A percentile compares a stretch with the other conserved stretches of the same genome.
phyloP scores from a whole-genome alignment of 2,797 vertebrate genomes.

The Thalassophryne amazonica region DNA sequence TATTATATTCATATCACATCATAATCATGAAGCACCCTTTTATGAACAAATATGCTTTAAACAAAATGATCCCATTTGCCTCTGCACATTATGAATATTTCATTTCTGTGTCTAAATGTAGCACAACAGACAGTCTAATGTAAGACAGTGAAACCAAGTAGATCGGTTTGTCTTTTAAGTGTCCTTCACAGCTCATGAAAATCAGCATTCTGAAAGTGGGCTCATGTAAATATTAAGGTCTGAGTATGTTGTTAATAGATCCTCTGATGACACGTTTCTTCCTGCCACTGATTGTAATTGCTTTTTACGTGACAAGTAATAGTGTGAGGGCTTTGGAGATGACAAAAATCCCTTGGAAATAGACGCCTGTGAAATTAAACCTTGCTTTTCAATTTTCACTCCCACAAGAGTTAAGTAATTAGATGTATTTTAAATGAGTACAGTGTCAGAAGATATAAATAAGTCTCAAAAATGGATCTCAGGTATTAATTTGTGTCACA shows the following conservation, averaged over 20 bases:
- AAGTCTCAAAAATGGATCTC: slow-evolving; percentile 50
- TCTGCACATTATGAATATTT: too few relatives aligned
- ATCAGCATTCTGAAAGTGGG: slow-evolving; percentile 58
- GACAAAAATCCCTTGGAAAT: slow-evolving; percentile 74
- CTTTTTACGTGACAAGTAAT: slow-evolving; percentile 78
- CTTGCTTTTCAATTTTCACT: slow-evolving; percentile 82
- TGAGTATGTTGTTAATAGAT: slow-evolving; percentile 71
- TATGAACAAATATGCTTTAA: too few relatives aligned
- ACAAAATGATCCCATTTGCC: too few relatives aligned
- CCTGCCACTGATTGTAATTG: slow-evolving; percentile 76
- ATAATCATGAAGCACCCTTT: too few relatives aligned
- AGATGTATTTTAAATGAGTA: slow-evolving; percentile 69
- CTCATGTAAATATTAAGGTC: slow-evolving; percentile 71
- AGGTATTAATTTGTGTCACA: slow-evolving; percentile 13
- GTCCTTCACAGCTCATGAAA: slow-evolving; percentile 64
- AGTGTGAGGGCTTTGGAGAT: slow-evolving; percentile 74
- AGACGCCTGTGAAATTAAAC: slow-evolving; percentile 80
- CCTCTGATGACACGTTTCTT: slow-evolving; percentile 72
- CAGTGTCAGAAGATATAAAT: slow-evolving; percentile 73
- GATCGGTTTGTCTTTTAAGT: slow-evolving; percentile 43
- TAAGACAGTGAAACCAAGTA: slow-evolving; percentile 14
- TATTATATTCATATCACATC: too few relatives aligned
- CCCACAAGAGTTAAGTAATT: slow-evolving; percentile 73
- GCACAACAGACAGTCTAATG: slow-evolving; percentile 17
- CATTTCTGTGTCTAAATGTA: too few relatives aligned